Conservation (phyloP, 2,888 invertebrate genomes). For the Cinara cedri region DNA sequence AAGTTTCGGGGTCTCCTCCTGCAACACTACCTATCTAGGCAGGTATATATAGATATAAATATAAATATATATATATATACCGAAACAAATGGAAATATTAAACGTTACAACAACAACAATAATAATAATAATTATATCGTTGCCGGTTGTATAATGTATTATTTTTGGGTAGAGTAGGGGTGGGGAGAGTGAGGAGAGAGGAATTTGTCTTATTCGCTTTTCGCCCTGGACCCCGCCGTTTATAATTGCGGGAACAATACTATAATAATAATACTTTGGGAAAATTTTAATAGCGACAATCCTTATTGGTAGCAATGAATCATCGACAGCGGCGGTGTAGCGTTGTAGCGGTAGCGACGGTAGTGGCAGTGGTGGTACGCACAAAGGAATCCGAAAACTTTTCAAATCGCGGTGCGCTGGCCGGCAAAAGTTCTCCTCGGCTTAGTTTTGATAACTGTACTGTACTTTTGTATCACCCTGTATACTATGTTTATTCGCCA, state of each 20-base stretch:
- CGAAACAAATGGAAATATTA: conserved; percentile 54
- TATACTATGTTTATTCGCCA: neutral
- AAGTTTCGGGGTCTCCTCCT: conserved; percentile 16
- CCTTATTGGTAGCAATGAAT: conserved; percentile 54
- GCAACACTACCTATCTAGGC: neutral
- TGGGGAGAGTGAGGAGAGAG: neutral
- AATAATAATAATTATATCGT: conserved; percentile 20
- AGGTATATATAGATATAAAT: too few relatives aligned
- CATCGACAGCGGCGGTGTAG: conserved; percentile 31
- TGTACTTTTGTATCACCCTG: neutral
- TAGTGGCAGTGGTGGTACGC: neutral
- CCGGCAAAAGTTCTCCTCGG: conserved; percentile 21
- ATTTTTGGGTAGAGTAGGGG: conserved; percentile 10
- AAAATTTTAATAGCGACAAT: conserved; percentile 50
- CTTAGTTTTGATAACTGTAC: too few relatives aligned
- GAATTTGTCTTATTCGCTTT: conserved; percentile 48
- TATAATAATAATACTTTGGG: conserved; percentile 19
- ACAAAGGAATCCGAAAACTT: conserved; percentile 51
- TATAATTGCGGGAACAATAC: conserved; percentile 23
- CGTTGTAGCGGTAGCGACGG: neutral
- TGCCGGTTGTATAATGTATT: neutral
- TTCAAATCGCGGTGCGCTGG: conserved; percentile 18
- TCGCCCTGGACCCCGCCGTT: neutral
- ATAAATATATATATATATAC: neutral
- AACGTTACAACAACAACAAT: conserved; percentile 36